phyloP scores from a whole-genome alignment of 2,113 vertebrate species.

The Lanius collurio region DNA sequence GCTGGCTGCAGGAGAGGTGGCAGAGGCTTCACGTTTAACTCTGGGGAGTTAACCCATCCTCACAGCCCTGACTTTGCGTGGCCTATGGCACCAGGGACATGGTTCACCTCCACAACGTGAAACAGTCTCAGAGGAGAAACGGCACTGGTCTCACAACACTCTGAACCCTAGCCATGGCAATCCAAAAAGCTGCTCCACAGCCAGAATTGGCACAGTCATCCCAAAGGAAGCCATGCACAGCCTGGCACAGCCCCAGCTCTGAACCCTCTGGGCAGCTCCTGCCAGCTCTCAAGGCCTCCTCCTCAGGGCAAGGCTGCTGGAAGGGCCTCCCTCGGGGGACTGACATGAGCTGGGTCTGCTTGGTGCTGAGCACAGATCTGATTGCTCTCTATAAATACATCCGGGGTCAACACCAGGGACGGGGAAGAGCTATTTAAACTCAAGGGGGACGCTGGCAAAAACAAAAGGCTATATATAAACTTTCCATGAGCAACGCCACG shows the following conservation, averaged over 20 bases:
- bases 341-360: background rate
- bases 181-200: background rate
- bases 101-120: accelerated
- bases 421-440: conserved; percentile 46
- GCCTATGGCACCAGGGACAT: accelerated
- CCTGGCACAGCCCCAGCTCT: background rate
- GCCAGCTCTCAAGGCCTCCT: background rate
- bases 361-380: background rate
- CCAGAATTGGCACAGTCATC: background rate
- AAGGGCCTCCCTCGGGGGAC: background rate
- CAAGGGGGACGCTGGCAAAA: conserved; percentile 38
- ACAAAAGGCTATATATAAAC: conserved; percentile 67
- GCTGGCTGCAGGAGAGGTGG: background rate
- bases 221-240: background rate
- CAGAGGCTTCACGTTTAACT: background rate
- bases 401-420: conserved; percentile 42
- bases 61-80: accelerated
- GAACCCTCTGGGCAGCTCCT: background rate
- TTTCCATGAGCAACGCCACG: conserved; percentile 43
- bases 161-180: background rate
- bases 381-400: conserved; percentile 59
- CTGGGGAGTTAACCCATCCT: background rate
- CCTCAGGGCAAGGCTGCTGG: background rate
- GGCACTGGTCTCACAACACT: accelerated
- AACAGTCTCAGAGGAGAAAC: background rate